Conservation (phyloP, 2,888 invertebrate species). For the Brachypalpus laphriformis region DNA sequence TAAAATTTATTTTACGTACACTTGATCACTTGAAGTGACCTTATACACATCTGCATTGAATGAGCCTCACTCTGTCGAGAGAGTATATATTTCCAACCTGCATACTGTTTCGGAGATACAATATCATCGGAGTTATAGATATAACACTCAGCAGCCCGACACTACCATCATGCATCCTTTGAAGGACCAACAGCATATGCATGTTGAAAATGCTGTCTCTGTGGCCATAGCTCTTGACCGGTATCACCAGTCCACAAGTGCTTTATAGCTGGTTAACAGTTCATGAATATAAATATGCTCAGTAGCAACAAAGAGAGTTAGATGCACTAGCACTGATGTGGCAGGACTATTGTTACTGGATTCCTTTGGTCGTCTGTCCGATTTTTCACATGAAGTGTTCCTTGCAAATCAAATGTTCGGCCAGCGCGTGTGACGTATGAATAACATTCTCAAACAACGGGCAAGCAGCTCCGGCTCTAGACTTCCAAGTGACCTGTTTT, state of each 20-base stretch:
- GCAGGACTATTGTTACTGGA: conserved; percentile 5
- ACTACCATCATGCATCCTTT: conserved; percentile 35
- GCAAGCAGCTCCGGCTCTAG: background rate
- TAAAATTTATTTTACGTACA: conserved; percentile 18
- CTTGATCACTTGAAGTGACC: background rate
- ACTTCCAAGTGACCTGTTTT: conserved; percentile 38
- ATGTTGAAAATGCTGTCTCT: background rate
- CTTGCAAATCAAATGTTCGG: conserved; percentile 20
- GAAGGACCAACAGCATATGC: conserved; percentile 4
- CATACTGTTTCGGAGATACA: conserved; percentile 19
- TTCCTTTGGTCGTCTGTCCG: background rate
- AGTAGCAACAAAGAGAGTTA: background rate
- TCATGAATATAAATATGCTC: conserved; percentile 53
- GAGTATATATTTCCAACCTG: conserved; percentile 31
- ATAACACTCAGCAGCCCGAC: conserved; percentile 1
- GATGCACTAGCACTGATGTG: background rate
- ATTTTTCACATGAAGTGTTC: conserved; percentile 16
- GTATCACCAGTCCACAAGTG: conserved; percentile 6
- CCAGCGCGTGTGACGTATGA: conserved; percentile 28
- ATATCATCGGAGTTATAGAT: conserved; percentile 36
- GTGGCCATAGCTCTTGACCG: conserved; percentile 4
- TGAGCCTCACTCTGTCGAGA: background rate
- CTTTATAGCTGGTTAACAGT: conserved; percentile 46
- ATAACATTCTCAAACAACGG: conserved; percentile 17
- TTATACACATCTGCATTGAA: background rate